Evolutionary conservation across 2,888 invertebrate species (phyloP).

Genomic region (Macroteleia sp.): DNA sequence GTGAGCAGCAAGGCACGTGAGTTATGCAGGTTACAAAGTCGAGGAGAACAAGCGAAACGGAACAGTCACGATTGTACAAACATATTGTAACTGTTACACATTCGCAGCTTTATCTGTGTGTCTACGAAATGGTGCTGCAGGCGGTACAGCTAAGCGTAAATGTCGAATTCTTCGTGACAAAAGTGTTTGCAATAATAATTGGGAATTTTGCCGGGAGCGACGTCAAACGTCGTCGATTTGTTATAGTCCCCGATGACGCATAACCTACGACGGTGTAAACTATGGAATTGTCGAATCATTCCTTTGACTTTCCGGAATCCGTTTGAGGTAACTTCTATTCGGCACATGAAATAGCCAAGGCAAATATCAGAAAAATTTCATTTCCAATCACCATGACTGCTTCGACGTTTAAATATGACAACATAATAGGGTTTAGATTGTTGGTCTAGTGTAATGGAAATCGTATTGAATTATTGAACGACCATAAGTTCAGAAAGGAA

Average conservation of each 20-base stretch:
- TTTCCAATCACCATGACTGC: neutral
- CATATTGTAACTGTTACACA: slow-evolving; percentile 31
- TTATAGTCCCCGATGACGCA: neutral
- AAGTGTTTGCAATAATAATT: slow-evolving; percentile 58
- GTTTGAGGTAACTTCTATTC: slow-evolving; percentile 8
- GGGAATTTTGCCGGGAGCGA: slow-evolving; percentile 32
- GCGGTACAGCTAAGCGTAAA: slow-evolving; percentile 4
- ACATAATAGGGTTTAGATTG: slow-evolving; percentile 30
- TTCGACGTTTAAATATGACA: slow-evolving; percentile 30
- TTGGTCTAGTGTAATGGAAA: slow-evolving; percentile 8
- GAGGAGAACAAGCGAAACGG: slow-evolving; percentile 24
- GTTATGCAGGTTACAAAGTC: slow-evolving; percentile 36
- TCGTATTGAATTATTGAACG: slow-evolving; percentile 37
- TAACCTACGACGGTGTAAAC: neutral
- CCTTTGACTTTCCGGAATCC: slow-evolving; percentile 3
- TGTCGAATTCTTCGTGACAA: slow-evolving; percentile 32
- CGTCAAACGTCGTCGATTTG: slow-evolving; percentile 20
- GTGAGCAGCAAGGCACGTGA: slow-evolving; percentile 15
- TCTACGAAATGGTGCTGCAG: slow-evolving; percentile 27
- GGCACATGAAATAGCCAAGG: slow-evolving; percentile 18
- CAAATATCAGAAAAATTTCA: slow-evolving; percentile 36
- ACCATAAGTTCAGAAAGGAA: slow-evolving; percentile 19
- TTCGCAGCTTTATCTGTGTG: slow-evolving; percentile 17
- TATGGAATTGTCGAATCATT: slow-evolving; percentile 12
- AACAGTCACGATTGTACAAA: slow-evolving; percentile 40